These are phyloP conservation scores for Mus caroli DNA, from an alignment of 2,797 vertebrate genomes.

Conservation along the genomic window DNA sequence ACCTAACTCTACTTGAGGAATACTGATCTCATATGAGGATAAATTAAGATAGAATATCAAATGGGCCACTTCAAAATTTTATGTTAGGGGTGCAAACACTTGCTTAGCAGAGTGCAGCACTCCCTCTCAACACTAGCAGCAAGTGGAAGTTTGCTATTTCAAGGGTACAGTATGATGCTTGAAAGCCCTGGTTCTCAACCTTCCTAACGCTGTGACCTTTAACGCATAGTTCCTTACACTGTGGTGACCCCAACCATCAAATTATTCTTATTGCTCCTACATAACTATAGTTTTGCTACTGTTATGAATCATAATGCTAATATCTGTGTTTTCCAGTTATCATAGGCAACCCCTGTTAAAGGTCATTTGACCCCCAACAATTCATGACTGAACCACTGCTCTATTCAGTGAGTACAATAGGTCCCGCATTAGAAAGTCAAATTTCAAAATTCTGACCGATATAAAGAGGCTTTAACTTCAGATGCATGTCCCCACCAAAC, in stretches of 20 bases:
- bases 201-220: not conserved
- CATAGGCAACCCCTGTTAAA: too few relatives aligned
- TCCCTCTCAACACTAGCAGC: not conserved
- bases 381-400: not conserved
- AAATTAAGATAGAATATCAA: constrained; percentile 54
- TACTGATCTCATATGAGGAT: constrained; percentile 19
- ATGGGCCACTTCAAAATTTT: constrained; percentile 59
- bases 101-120: not conserved
- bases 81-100: not conserved
- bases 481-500: not conserved
- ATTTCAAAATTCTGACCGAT: constrained; percentile 55
- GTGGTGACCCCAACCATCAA: too few relatives aligned
- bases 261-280: not conserved
- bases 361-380: too few relatives aligned
- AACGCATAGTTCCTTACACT: not conserved
- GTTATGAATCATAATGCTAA: not conserved
- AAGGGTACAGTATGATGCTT: not conserved
- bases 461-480: not conserved
- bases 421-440: not conserved
- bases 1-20: constrained; percentile 40
- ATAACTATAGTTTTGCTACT: not conserved
- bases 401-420: not conserved
- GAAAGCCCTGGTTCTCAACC: not conserved
- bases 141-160: not conserved
- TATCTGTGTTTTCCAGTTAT: not conserved